Evolutionary conservation across 1,140 invertebrate genomes (phyloP).

Genomic region (Pseudomyrmex dendroicus): DNA sequence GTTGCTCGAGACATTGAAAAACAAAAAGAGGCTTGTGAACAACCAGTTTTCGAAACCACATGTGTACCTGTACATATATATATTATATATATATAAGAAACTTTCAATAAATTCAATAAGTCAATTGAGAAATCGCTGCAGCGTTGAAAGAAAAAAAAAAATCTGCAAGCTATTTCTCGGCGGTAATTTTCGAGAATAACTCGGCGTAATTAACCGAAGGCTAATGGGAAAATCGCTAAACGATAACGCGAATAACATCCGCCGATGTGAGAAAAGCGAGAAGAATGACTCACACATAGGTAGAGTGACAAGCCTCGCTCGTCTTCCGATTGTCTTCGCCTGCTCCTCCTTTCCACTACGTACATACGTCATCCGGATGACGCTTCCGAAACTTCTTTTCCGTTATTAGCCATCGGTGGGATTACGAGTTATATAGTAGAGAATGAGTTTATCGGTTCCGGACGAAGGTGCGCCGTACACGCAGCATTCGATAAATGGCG

Average conservation of each 20-base stretch:
- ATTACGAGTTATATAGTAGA: slow-evolving; percentile 37
- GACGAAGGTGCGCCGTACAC: slow-evolving; percentile 63
- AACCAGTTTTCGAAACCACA: too few relatives aligned
- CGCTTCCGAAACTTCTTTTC: slow-evolving; percentile 43
- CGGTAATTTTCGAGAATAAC: slow-evolving; percentile 7
- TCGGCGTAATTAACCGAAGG: background rate
- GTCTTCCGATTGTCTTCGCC: slow-evolving; percentile 47
- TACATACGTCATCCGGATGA: slow-evolving; percentile 15
- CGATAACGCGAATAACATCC: slow-evolving; percentile 15
- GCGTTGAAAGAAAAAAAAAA: background rate
- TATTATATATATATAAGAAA: background rate
- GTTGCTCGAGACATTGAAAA: background rate
- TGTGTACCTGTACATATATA: background rate
- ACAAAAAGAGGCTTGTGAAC: background rate
- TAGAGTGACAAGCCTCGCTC: background rate
- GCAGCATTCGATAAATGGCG: slow-evolving; percentile 60
- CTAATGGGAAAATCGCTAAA: slow-evolving; percentile 2
- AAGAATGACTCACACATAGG: slow-evolving; percentile 26
- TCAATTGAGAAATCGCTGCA: too few relatives aligned
- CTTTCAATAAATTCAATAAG: too few relatives aligned
- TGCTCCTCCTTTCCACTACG: slow-evolving; percentile 17
- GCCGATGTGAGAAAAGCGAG: slow-evolving; percentile 42
- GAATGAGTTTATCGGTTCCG: slow-evolving; percentile 71
- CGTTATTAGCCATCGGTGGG: slow-evolving; percentile 45
- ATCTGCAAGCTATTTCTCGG: background rate